These are phyloP conservation scores for Agrotis exclamationis DNA, from an alignment of 2,888 invertebrate genomes.

Conservation along the genomic window DNA sequence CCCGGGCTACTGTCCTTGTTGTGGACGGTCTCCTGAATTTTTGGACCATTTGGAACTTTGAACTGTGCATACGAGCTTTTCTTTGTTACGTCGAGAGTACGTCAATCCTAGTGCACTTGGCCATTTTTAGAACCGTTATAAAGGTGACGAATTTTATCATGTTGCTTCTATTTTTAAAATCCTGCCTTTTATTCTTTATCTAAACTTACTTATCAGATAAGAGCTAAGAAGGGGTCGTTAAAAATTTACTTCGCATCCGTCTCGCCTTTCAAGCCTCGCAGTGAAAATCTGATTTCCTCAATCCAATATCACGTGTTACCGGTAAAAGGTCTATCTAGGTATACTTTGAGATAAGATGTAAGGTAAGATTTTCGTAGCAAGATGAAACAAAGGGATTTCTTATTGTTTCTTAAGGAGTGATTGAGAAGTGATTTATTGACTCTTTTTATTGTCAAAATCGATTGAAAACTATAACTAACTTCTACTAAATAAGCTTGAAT, in stretches of 20 bases:
- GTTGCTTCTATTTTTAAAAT: not conserved
- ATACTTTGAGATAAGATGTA: slow-evolving; percentile 12
- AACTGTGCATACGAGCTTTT: not conserved
- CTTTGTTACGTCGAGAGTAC: not conserved
- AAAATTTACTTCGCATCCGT: slow-evolving; percentile 31
- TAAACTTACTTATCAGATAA: slow-evolving; percentile 11
- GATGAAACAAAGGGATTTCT: not conserved
- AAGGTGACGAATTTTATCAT: not conserved
- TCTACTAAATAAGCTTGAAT: too few relatives aligned
- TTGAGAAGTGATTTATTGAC: too few relatives aligned
- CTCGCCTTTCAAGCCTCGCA: slow-evolving; percentile 17
- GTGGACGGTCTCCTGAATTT: slow-evolving; percentile 31
- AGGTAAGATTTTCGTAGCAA: not conserved
- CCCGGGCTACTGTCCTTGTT: slow-evolving; percentile 44
- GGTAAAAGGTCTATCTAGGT: slow-evolving; percentile 23
- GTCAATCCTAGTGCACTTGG: not conserved
- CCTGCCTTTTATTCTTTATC: not conserved
- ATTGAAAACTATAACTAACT: too few relatives aligned
- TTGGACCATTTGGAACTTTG: slow-evolving; percentile 3
- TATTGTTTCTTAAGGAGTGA: too few relatives aligned
- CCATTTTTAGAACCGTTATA: not conserved
- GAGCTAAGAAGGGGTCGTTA: slow-evolving; percentile 24
- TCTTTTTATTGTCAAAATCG: too few relatives aligned
- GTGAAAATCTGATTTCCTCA: slow-evolving; percentile 46
- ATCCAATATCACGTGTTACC: slow-evolving; percentile 42